Conservation (phyloP, 2,797 vertebrate species). For the Poeciliopsis gracilis region DNA sequence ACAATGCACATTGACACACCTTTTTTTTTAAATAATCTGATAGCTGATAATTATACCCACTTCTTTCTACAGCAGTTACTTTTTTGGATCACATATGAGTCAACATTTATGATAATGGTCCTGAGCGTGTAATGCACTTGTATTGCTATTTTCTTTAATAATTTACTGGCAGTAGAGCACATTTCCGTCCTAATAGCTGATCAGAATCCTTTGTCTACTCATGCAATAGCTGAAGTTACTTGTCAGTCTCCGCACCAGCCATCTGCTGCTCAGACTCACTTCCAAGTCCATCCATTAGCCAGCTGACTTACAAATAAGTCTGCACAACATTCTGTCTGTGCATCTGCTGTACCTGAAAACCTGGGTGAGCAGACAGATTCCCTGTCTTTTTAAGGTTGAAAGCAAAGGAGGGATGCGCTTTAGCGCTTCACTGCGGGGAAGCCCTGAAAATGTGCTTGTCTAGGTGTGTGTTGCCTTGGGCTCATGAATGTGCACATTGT, state of each 20-base stretch:
- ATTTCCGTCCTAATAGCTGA: slow-evolving; percentile 22
- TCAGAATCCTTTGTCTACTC: slow-evolving; percentile 54
- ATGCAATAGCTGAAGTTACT: slow-evolving; percentile 52
- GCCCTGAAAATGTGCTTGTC: slow-evolving; percentile 62
- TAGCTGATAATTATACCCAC: slow-evolving; percentile 4
- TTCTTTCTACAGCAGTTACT: slow-evolving; percentile 3
- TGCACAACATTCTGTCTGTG: slow-evolving; percentile 14
- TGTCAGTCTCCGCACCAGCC: slow-evolving; percentile 47
- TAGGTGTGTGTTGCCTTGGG: slow-evolving; percentile 56
- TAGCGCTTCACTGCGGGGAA: slow-evolving; percentile 61
- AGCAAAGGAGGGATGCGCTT: slow-evolving; percentile 47
- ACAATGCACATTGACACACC: not conserved
- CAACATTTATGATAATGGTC: not conserved
- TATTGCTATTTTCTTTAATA: slow-evolving; percentile 22
- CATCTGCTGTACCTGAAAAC: slow-evolving; percentile 51
- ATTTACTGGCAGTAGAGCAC: slow-evolving; percentile 13
- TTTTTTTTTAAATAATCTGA: not conserved
- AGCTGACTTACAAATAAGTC: slow-evolving; percentile 42
- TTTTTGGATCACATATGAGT: not conserved
- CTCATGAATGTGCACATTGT: slow-evolving; percentile 79
- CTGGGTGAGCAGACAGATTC: slow-evolving; percentile 34
- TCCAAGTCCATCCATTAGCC: slow-evolving; percentile 48
- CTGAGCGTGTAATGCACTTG: slow-evolving; percentile 8
- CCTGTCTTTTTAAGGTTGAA: slow-evolving; percentile 31
- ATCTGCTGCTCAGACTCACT: slow-evolving; percentile 66